Evolutionary conservation across 2,113 vertebrate genomes (phyloP).

Genomic region (Dromiciops gliroides): DNA sequence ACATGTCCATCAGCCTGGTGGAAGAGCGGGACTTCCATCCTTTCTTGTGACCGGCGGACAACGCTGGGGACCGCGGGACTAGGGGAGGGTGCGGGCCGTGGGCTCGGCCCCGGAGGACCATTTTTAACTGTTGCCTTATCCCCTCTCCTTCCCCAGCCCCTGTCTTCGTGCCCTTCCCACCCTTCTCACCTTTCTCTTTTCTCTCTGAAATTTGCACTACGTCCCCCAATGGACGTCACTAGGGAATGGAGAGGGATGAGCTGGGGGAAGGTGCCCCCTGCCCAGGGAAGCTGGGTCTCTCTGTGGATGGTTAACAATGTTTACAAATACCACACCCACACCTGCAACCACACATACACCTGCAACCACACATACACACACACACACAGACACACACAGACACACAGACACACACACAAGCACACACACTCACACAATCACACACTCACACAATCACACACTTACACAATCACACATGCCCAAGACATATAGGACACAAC

Average conservation of each 20-base stretch:
- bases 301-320: constrained; percentile 83
- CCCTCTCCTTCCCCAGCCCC: constrained; percentile 55
- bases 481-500: constrained; percentile 53
- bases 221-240: constrained; percentile 80
- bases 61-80: background rate
- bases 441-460: background rate
- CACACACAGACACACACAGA: constrained; percentile 50
- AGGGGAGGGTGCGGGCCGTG: constrained; percentile 25
- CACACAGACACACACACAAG: constrained; percentile 4
- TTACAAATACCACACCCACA: constrained; percentile 83
- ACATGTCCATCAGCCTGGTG: constrained; percentile 93
- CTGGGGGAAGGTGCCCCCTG: constrained; percentile 63
- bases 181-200: constrained; percentile 59
- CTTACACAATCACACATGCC: constrained; percentile 62
- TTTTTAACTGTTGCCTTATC: constrained; percentile 96
- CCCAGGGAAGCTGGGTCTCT: constrained; percentile 66
- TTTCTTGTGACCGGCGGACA: constrained; percentile 89
- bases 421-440: constrained; percentile 29
- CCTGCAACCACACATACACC: background rate
- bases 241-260: constrained; percentile 59
- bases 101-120: constrained; percentile 86
- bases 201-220: constrained; percentile 92
- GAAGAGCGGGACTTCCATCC: constrained; percentile 95
- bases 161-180: constrained; percentile 36
- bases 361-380: background rate